phyloP scores from a whole-genome alignment of 2,113 vertebrate species.

The Myrmecobius fasciatus region DNA sequence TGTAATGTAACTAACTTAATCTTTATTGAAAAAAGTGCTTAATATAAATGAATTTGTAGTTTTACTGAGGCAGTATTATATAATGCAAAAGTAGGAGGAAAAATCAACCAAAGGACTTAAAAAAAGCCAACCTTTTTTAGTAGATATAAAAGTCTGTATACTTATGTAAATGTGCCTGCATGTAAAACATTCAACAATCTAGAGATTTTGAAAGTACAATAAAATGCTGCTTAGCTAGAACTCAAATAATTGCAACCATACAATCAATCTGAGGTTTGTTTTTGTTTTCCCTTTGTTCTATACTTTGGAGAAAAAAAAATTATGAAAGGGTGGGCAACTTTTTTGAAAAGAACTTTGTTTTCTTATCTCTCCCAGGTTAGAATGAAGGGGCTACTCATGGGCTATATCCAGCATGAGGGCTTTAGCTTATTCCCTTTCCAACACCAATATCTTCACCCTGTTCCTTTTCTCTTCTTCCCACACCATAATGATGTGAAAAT shows the following conservation, averaged over 20 bases:
- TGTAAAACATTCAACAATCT: background rate
- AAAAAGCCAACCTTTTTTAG: background rate
- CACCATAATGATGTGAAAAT: background rate
- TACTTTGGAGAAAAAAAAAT: background rate
- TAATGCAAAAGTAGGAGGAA: background rate
- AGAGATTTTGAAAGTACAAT: constrained; percentile 4
- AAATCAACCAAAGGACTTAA: background rate
- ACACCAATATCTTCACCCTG: background rate
- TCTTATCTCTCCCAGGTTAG: background rate
- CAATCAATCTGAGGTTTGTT: background rate
- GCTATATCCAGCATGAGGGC: background rate
- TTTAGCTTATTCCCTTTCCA: background rate
- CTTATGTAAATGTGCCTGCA: background rate
- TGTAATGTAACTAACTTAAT: background rate
- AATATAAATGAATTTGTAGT: constrained; percentile 14
- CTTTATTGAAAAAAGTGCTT: constrained; percentile 6
- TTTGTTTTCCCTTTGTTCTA: background rate
- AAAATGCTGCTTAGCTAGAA: background rate
- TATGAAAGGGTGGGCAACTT: background rate
- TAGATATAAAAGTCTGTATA: constrained; percentile 29
- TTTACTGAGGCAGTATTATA: background rate
- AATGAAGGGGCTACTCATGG: background rate
- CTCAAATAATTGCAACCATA: background rate
- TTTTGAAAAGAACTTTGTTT: background rate
- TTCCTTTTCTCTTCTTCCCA: no score